Base-by-base conservation (phyloP, 2,888 invertebrate species). In the Cryptus armator region DNA sequence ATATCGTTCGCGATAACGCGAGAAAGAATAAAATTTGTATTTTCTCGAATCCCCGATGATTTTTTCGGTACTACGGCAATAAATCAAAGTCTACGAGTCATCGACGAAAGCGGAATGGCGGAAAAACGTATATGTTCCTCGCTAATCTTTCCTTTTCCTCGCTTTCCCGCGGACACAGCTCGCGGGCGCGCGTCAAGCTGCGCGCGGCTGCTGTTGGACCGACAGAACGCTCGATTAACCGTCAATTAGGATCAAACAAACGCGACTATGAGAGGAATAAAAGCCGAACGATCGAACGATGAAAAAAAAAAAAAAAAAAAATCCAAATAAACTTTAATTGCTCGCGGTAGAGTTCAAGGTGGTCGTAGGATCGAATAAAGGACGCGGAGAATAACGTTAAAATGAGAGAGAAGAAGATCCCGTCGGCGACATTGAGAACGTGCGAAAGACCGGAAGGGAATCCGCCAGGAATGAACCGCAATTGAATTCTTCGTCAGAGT, bases 201-300 rank as follows among this genome's bases (percentile, higher is more conserved):
- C 37, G 1, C 37, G 37, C 37, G 37, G 37, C 37, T 37, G 37
- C 37, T 9, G 48, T 24, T 19, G 14, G 56, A 2, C 7, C 24
- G 53, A 24, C n/a, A 44, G 16, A 76, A 64, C 43, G 81, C 53
- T 81, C 81, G 80, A 84, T 81, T 81, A 84, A 84, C 77, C 68
- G 74, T 72, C 81, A 77, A 84, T 84, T 85, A 81, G 67, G 84
- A 80, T 78, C 68, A 71, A 83, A 70, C 70, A 77, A 80, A 83
- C 67, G 53, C 29, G 59, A 68, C 66, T 56, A 12, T 3, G 19
- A 56, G 56, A 70, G 19, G 9, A 77, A 32, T 44, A 43, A 74
- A 53, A 44, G 70, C 72, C 16, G 48, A 48, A 37, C 16, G 48
- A 1, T 37, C 37, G 37, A 37, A 37, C 37, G 37, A 1, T 2